These are phyloP conservation scores for Eurystomus glaucurus DNA, from an alignment of 2,797 vertebrate species.

Conservation along the genomic window DNA sequence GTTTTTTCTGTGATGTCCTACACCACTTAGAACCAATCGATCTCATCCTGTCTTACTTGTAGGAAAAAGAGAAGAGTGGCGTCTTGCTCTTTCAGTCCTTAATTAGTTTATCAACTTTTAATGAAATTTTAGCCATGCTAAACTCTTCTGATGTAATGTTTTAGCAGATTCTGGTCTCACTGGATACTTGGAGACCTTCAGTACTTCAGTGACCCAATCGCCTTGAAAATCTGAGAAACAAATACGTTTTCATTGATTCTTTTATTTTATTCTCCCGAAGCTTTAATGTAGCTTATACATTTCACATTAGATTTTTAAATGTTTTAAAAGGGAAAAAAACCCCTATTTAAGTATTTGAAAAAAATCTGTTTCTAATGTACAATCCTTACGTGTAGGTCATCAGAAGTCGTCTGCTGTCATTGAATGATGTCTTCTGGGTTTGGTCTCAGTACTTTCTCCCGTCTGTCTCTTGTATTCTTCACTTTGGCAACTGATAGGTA, in stretches of 20 bases:
- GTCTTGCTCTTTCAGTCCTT: background rate
- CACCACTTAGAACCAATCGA: background rate
- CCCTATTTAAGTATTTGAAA: accelerated
- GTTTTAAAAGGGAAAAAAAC: background rate
- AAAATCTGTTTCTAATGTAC: background rate
- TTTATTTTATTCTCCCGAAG: background rate
- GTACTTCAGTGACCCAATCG: background rate
- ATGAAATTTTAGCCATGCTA: background rate
- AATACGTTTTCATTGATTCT: background rate
- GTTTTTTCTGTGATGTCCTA: background rate
- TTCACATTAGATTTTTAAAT: background rate
- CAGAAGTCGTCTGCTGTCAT: background rate
- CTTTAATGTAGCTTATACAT: background rate
- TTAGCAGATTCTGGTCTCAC: background rate
- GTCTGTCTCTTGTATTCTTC: background rate
- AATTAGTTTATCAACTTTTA: background rate
- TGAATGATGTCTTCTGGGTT: background rate
- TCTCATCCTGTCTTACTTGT: background rate
- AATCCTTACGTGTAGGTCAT: background rate
- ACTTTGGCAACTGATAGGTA: background rate
- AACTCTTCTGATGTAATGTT: background rate
- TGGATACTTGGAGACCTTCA: background rate
- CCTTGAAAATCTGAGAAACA: background rate
- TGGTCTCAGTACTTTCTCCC: background rate
- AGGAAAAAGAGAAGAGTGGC: background rate